A percentile compares a stretch with the other conserved stretches of the same genome.
Conservation (phyloP, 2,113 vertebrate genomes). For the Oncorhynchus clarkii region DNA sequence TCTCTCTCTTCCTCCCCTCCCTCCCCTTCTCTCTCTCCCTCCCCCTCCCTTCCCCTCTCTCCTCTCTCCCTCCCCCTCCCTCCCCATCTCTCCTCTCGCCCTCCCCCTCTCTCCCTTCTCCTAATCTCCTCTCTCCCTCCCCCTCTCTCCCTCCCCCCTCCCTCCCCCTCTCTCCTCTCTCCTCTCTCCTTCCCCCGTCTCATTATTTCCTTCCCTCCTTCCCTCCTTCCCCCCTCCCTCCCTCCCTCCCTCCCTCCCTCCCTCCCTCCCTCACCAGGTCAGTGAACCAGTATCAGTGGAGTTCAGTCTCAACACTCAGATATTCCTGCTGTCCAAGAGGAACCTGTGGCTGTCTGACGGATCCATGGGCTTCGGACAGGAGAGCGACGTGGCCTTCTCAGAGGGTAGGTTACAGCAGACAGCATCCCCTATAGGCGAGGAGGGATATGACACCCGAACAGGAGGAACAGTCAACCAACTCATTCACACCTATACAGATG, state of each 20-base stretch:
- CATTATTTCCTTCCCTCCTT: background rate
- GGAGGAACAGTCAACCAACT: no score
- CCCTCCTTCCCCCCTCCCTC: background rate
- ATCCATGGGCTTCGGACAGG: conserved; percentile 89
- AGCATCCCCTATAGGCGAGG: background rate
- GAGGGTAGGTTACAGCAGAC: conserved; percentile 75
- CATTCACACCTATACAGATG: no score
- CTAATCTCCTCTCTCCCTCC: background rate
- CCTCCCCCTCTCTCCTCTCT: background rate
- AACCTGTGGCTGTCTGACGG: conserved; percentile 91
- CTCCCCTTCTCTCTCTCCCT: background rate
- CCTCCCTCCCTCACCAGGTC: conserved; percentile 71
- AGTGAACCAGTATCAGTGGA: conserved; percentile 93
- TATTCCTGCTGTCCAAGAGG: conserved; percentile 89
- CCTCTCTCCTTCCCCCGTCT: background rate
- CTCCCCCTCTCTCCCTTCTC: background rate
- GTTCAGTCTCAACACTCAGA: conserved; percentile 92
- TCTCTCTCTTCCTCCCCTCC: fast-evolving
- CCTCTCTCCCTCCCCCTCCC: no score
- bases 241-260: background rate
- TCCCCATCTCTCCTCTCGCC: background rate
- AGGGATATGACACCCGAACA: background rate
- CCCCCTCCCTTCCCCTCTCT: fast-evolving
- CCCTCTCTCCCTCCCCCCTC: background rate
- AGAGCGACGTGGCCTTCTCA: conserved; percentile 85